Percentiles rank a stretch among this genome's conserved stretches.
phyloP scores from a whole-genome alignment of 2,797 vertebrate genomes.

The Arrhamphus sclerolepis region DNA sequence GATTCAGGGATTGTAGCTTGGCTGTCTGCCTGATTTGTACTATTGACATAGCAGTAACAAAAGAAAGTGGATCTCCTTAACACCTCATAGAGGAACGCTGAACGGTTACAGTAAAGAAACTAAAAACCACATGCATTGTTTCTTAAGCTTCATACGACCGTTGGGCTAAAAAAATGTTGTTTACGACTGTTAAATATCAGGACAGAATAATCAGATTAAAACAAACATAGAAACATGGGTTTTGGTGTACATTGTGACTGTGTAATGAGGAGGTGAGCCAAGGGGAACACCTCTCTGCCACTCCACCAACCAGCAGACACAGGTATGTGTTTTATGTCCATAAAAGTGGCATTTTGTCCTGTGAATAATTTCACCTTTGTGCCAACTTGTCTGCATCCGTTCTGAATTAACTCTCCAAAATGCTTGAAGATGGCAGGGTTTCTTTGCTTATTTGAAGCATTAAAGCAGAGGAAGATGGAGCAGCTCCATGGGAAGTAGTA shows the following conservation, averaged over 20 bases:
- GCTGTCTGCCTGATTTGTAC: slow-evolving; percentile 56
- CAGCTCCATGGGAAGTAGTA: background rate
- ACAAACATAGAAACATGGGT: background rate
- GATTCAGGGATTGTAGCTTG: slow-evolving; percentile 34
- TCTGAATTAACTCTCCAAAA: background rate
- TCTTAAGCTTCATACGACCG: background rate
- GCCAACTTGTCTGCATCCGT: background rate
- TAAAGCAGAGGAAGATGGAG: background rate
- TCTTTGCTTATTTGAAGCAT: background rate
- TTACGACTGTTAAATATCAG: background rate
- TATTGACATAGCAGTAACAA: slow-evolving; percentile 51
- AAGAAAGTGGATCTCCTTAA: slow-evolving; percentile 38
- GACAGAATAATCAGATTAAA: background rate
- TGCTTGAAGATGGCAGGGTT: background rate
- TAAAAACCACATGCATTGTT: too few relatives aligned
- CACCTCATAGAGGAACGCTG: slow-evolving; percentile 25
- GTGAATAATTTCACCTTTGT: too few relatives aligned
- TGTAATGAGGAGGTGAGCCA: background rate
- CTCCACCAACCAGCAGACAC: background rate
- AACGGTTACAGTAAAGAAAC: slow-evolving; percentile 18
- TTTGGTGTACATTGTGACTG: too few relatives aligned
- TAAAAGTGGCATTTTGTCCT: background rate
- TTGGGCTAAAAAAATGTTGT: background rate
- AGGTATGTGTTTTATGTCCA: background rate
- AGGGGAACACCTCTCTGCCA: background rate